These are phyloP conservation scores for Autographa gamma DNA, from an alignment of 2,888 invertebrate genomes.

Conservation along the genomic window DNA sequence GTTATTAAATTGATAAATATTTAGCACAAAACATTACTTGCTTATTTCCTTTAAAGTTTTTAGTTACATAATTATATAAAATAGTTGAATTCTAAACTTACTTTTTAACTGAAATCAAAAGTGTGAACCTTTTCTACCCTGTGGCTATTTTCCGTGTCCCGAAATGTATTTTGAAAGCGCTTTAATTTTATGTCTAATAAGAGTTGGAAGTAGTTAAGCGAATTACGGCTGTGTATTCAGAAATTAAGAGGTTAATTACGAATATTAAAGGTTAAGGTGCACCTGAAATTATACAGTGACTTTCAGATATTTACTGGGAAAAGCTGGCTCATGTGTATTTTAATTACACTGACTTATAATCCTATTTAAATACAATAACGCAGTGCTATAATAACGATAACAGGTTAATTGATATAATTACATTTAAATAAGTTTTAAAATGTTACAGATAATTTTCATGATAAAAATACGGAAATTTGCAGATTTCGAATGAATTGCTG, in stretches of 20 bases:
- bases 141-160: background rate
- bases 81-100: no score
- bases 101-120: background rate
- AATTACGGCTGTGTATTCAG: slow-evolving; percentile 25
- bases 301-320: background rate
- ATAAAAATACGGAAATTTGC: no score
- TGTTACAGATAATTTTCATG: no score
- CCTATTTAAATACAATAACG: no score
- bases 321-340: background rate
- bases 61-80: background rate
- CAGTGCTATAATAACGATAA: no score
- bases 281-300: background rate
- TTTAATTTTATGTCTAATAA: slow-evolving; percentile 38
- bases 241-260: slow-evolving; percentile 17
- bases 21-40: background rate
- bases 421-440: no score
- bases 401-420: no score
- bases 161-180: slow-evolving; percentile 24
- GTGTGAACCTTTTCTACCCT: background rate
- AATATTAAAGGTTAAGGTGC: slow-evolving; percentile 21
- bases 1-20: background rate
- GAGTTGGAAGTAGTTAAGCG: slow-evolving; percentile 22
- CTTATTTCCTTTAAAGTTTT: background rate
- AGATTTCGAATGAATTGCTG: no score
- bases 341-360: background rate